Base-by-base conservation (phyloP, 2,797 vertebrate species). In the Anguilla marmorata region DNA sequence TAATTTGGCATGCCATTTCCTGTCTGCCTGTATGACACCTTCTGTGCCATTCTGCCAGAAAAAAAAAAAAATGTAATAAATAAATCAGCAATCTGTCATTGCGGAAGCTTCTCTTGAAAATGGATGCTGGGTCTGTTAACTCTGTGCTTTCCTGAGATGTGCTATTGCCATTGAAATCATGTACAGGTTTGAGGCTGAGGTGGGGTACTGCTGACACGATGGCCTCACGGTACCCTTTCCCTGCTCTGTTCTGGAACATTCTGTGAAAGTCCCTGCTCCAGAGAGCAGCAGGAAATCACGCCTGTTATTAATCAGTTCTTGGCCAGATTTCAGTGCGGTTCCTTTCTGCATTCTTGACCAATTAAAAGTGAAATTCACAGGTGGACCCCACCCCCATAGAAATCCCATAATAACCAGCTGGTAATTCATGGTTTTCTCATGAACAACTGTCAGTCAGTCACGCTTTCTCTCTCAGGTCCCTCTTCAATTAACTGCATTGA, bases 281-380 rank as follows among this genome's bases (percentile, higher is more conserved):
- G 27, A 82, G 79, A 50, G 41, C 41, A 9, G 45, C 41, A 48
- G 79, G 79, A 82, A 50, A n/a, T 82, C 2, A 1, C 45, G 9
- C 50, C 79, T 82, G 79, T n/a, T 6, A n/a, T 82, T n/a, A 50
- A n/a, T 82, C 79, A 82, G 30, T 76, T 24, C 37, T 74, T 37
- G 37, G 74, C 74, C 33, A 19, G 45, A 48, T 82, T 48, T 50
- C 79, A 50, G 45, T 8, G 9, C 8, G 3, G 45, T 48, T 82
- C n/a, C 6, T 48, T n/a, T n/a, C 45, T 48, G 79, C 41, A 24
- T 82, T 82, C 24, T 19, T 82, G 45, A 9, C 79, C 24, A 45
- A n/a, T 50, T 82, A 14, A 82, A 24, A 7, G 24, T 82, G 9
- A 21, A 21, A 50, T 82, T 82, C 45, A 50, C 41, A 48, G 45